Evolutionary conservation across 2,113 vertebrate species (phyloP).

Genomic region (Crotophaga sulcirostris): DNA sequence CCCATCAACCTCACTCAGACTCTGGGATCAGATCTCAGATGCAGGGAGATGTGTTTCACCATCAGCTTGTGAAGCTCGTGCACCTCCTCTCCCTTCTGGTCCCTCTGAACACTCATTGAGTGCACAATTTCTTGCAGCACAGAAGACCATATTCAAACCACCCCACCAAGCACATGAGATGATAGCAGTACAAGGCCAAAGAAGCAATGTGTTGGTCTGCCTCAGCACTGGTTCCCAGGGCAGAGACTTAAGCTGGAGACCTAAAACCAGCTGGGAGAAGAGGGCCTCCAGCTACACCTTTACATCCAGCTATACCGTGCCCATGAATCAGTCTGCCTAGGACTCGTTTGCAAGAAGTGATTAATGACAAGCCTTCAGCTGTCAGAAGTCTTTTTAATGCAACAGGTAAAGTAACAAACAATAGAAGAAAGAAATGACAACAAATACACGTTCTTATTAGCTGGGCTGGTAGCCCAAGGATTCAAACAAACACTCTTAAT

Average conservation of each 20-base stretch:
- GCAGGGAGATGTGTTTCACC: neutral
- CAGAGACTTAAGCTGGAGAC: neutral
- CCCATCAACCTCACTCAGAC: neutral
- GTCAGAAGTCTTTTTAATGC: neutral
- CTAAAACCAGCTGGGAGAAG: neutral
- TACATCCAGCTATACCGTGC: neutral
- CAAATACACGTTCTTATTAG: neutral
- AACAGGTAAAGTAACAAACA: neutral
- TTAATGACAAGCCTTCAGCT: neutral
- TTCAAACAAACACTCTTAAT: neutral
- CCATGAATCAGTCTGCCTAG: neutral
- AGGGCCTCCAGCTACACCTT: neutral
- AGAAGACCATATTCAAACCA: neutral
- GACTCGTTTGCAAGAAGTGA: neutral
- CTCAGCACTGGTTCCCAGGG: neutral
- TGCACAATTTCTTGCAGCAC: neutral
- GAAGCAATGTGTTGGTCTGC: neutral
- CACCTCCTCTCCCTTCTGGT: rapidly evolving
- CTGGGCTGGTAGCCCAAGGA: neutral
- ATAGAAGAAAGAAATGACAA: neutral
- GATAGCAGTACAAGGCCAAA: neutral
- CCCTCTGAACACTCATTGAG: rapidly evolving
- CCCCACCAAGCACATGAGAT: neutral
- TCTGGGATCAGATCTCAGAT: neutral
- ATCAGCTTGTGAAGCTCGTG: neutral